Conservation (phyloP, 2,797 vertebrate species). For the Gadopsis bispinosus region DNA sequence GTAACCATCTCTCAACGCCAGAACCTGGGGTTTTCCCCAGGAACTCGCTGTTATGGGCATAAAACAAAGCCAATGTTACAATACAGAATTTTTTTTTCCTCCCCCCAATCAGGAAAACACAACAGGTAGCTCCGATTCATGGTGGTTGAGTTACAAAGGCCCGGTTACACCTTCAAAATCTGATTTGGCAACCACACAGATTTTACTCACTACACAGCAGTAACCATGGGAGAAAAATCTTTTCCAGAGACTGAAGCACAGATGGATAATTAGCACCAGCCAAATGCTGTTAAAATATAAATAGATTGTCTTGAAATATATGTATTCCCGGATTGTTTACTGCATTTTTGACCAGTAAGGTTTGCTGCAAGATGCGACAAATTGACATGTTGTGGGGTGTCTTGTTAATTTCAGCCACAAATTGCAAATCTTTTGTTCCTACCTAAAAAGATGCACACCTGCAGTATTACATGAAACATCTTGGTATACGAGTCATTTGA, state of each 20-base stretch:
- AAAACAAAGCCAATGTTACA: slow-evolving; percentile 31
- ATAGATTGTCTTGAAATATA: background rate
- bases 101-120: background rate
- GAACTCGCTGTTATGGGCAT: slow-evolving; percentile 90
- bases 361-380: background rate
- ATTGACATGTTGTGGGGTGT: background rate
- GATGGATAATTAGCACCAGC: too few relatives aligned
- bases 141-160: background rate
- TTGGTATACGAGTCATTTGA: background rate
- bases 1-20: slow-evolving; percentile 99
- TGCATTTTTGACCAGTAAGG: background rate
- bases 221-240: background rate
- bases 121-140: fast-evolving
- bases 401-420: background rate
- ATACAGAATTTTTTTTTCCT: background rate
- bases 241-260: background rate
- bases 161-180: background rate
- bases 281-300: too few relatives aligned
- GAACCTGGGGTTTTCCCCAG: slow-evolving; percentile 99
- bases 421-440: background rate
- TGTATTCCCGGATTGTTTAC: background rate
- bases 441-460: background rate
- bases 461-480: background rate
- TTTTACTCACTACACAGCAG: too few relatives aligned
- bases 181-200: background rate